These are phyloP conservation scores for Ectropis grisescens DNA, from an alignment of 1,140 invertebrate genomes.

Conservation along the genomic window DNA sequence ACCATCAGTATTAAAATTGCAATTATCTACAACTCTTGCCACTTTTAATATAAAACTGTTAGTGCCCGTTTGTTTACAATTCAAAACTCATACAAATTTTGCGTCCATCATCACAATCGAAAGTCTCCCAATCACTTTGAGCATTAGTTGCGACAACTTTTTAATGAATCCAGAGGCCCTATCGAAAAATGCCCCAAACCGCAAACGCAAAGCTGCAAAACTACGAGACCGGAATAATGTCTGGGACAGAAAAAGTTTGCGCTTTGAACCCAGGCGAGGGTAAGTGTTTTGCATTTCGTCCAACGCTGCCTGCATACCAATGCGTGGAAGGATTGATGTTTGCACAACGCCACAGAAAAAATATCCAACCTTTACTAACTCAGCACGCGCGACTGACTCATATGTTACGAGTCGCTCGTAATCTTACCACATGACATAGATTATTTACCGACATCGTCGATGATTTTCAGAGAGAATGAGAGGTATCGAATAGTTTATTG, in stretches of 20 bases:
- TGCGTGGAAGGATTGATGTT: slow-evolving; percentile 59
- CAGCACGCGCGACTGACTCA: no score
- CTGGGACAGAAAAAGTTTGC: slow-evolving; percentile 59
- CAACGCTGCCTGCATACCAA: slow-evolving; percentile 52
- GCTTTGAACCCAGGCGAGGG: slow-evolving; percentile 56
- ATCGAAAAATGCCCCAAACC: slow-evolving; percentile 53
- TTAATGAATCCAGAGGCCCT: slow-evolving; percentile 44
- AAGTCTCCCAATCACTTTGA: slow-evolving; percentile 41
- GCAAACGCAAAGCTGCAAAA: slow-evolving; percentile 51
- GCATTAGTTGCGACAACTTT: slow-evolving; percentile 43
- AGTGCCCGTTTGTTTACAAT: no score
- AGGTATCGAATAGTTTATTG: no score
- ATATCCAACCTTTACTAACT: slow-evolving; percentile 11
- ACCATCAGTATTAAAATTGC: no score
- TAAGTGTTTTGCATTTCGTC: slow-evolving; percentile 60
- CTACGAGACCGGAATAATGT: slow-evolving; percentile 63
- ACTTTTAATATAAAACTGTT: no score
- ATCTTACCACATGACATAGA: no score
- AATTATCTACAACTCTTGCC: no score
- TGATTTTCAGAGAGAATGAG: no score
- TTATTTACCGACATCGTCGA: no score
- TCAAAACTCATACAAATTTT: no score
- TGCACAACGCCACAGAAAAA: slow-evolving; percentile 36
- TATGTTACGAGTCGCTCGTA: no score
- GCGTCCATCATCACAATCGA: slow-evolving; percentile 22